These are phyloP conservation scores for Spodoptera litura DNA, from an alignment of 1,140 invertebrate genomes.

Conservation along the genomic window DNA sequence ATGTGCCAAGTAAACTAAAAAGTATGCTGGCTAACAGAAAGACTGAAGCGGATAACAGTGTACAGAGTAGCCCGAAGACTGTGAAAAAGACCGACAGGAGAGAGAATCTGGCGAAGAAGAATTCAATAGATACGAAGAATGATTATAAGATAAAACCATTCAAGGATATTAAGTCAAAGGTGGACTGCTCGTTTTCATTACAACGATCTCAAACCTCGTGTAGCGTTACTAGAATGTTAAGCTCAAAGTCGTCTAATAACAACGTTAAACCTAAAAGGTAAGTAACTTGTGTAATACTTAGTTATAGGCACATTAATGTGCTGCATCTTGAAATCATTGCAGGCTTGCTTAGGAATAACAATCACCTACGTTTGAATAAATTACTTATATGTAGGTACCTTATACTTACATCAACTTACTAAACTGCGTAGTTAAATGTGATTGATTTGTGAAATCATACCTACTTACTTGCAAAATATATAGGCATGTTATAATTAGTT, in stretches of 20 bases:
- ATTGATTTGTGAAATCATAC: too few species aligned
- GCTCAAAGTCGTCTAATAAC: slow-evolving; percentile 78
- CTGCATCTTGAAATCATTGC: not conserved
- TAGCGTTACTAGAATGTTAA: slow-evolving; percentile 80
- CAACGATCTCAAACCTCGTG: slow-evolving; percentile 83
- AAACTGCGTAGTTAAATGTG: too few species aligned
- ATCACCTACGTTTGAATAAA: too few species aligned
- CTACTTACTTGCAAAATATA: too few species aligned
- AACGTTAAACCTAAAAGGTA: slow-evolving; percentile 84
- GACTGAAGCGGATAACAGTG: slow-evolving; percentile 82
- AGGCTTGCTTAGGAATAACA: too few species aligned
- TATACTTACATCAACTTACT: too few species aligned
- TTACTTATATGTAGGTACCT: too few species aligned
- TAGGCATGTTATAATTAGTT: too few species aligned
- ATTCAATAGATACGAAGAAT: slow-evolving; percentile 87
- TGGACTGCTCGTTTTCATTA: slow-evolving; percentile 86
- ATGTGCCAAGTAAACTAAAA: slow-evolving; percentile 91
- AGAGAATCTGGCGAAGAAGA: slow-evolving; percentile 93
- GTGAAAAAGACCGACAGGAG: slow-evolving; percentile 88
- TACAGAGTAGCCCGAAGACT: slow-evolving; percentile 79
- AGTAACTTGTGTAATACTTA: not conserved
- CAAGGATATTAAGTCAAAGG: slow-evolving; percentile 94
- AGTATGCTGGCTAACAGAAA: slow-evolving; percentile 87
- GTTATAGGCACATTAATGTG: too few species aligned
- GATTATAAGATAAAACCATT: slow-evolving; percentile 90